A percentile compares a stretch with the other conserved stretches of the same genome.
These are phyloP conservation scores for Cyclina sinensis DNA, from an alignment of 1,140 invertebrate species.

Conservation along the genomic window DNA sequence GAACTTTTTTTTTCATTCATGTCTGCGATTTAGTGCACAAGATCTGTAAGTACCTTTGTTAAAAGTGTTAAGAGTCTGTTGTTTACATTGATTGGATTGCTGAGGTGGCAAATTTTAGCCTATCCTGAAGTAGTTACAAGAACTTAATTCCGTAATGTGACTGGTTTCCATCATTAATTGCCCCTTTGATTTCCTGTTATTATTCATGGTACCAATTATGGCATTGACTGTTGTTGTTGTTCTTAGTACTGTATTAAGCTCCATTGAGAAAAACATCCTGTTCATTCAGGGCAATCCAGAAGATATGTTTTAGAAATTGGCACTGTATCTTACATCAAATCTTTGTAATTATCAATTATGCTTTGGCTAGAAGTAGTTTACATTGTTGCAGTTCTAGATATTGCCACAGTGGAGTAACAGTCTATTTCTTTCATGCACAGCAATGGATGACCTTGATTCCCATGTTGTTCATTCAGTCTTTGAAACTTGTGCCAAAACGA, in stretches of 20 bases:
- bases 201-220: slow-evolving; percentile 36
- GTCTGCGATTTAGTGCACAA: too few relatives aligned
- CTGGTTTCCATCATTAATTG: slow-evolving; percentile 31
- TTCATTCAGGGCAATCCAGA: not conserved
- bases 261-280: not conserved
- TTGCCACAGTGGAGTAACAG: too few relatives aligned
- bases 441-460: too few relatives aligned
- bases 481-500: too few relatives aligned
- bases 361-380: too few relatives aligned
- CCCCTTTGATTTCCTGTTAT: slow-evolving; percentile 36
- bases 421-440: too few relatives aligned
- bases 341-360: too few relatives aligned
- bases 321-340: too few relatives aligned
- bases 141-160: slow-evolving; percentile 8
- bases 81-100: slow-evolving; percentile 19
- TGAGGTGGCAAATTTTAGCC: not conserved
- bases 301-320: too few relatives aligned
- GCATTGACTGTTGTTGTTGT: slow-evolving; percentile 10
- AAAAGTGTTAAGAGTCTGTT: not conserved
- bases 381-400: too few relatives aligned
- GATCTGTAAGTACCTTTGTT: not conserved
- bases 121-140: slow-evolving; percentile 5
- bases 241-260: not conserved
- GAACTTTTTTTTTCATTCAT: too few relatives aligned
- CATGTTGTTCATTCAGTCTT: too few relatives aligned